These are phyloP conservation scores for Taenaris catops DNA, from an alignment of 2,888 invertebrate genomes.

Conservation along the genomic window DNA sequence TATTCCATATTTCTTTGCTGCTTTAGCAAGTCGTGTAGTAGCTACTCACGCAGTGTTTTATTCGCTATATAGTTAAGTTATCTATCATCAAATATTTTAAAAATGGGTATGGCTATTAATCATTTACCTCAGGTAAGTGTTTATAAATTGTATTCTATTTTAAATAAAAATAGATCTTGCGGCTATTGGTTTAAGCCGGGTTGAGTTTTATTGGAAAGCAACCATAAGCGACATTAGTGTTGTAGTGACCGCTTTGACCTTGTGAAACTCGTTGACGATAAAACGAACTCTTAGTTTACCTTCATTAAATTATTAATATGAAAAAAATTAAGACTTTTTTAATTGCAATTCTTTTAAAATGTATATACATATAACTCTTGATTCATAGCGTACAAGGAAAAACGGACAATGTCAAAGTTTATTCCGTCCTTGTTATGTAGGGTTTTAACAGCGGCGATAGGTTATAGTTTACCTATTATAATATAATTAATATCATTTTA, in stretches of 20 bases:
- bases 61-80: slow-evolving; percentile 29
- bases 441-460: too few species aligned
- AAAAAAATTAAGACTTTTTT: too few species aligned
- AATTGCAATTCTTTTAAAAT: neutral
- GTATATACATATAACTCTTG: too few species aligned
- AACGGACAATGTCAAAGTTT: too few species aligned
- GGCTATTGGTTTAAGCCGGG: slow-evolving; percentile 40
- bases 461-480: too few species aligned
- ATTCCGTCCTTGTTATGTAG: too few species aligned
- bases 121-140: slow-evolving; percentile 64
- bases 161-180: slow-evolving; percentile 26
- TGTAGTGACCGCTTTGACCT: slow-evolving; percentile 79
- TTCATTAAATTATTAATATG: slow-evolving; percentile 25
- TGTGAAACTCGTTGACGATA: slow-evolving; percentile 75
- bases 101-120: slow-evolving; percentile 70
- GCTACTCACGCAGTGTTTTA: slow-evolving; percentile 40
- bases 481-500: too few species aligned
- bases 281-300: slow-evolving; percentile 50
- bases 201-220: slow-evolving; percentile 67
- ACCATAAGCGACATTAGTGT: slow-evolving; percentile 46
- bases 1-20: slow-evolving; percentile 62
- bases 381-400: too few species aligned
- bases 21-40: slow-evolving; percentile 60
- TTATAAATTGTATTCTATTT: slow-evolving; percentile 10
- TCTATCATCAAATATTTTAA: slow-evolving; percentile 26